Conservation (phyloP, 2,888 invertebrate genomes). For the Zootermopsis nevadensis region DNA sequence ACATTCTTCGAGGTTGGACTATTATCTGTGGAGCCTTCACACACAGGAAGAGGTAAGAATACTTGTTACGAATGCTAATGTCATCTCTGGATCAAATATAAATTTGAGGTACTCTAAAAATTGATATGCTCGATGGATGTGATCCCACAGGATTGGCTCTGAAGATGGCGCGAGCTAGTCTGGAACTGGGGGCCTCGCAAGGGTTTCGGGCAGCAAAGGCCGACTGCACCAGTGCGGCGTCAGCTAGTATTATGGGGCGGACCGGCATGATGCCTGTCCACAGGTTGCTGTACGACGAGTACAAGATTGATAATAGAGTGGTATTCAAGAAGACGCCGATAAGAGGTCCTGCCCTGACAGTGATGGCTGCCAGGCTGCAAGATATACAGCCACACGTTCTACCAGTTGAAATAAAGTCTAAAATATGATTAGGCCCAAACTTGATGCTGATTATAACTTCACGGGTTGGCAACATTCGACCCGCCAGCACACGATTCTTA, state of each 20-base stretch:
- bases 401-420: not conserved
- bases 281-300: constrained; percentile 43
- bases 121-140: too few relatives aligned
- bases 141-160: constrained; percentile 46
- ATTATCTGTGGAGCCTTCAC: constrained; percentile 45
- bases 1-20: constrained; percentile 47
- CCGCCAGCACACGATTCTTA: too few relatives aligned
- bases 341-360: constrained; percentile 17
- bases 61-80: too few relatives aligned
- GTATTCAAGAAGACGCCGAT: constrained; percentile 42
- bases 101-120: too few relatives aligned
- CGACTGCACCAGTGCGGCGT: constrained; percentile 46
- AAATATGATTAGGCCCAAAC: not conserved
- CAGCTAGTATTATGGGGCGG: constrained; percentile 24
- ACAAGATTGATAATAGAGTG: constrained; percentile 13
- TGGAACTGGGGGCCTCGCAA: constrained; percentile 38
- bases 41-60: constrained; percentile 47
- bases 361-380: constrained; percentile 28
- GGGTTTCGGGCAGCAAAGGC: constrained; percentile 45
- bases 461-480: too few relatives aligned
- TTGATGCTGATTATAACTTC: too few relatives aligned
- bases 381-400: constrained; percentile 29
- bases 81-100: too few relatives aligned
- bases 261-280: constrained; percentile 43
- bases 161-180: constrained; percentile 29